phyloP scores from a whole-genome alignment of 2,888 invertebrate species.

The Helicoverpa assulta region DNA sequence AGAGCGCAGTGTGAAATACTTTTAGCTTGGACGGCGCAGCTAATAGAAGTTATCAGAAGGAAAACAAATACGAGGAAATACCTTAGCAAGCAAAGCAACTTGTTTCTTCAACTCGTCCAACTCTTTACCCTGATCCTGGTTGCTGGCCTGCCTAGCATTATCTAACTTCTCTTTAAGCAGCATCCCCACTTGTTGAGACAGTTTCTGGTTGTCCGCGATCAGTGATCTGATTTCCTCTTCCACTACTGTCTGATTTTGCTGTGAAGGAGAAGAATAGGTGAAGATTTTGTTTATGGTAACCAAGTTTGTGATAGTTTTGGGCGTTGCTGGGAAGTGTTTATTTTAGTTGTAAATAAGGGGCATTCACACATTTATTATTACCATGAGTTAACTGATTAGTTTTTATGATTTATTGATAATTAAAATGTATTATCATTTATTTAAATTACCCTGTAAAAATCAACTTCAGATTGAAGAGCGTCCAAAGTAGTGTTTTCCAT shows the following conservation, averaged over 20 bases:
- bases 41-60: no score
- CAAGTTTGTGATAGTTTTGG: neutral
- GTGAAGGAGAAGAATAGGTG: conserved; percentile 33
- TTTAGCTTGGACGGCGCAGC: no score
- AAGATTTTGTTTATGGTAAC: neutral
- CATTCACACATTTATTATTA: no score
- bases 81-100: conserved; percentile 76
- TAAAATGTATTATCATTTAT: neutral
- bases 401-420: neutral
- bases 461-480: conserved; percentile 85
- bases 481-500: conserved; percentile 75
- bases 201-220: conserved; percentile 84
- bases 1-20: no score
- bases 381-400: neutral
- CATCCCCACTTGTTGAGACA: conserved; percentile 83
- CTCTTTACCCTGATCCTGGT: conserved; percentile 73
- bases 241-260: conserved; percentile 84
- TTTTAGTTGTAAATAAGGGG: neutral
- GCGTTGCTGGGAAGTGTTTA: conserved; percentile 28
- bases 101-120: conserved; percentile 79
- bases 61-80: conserved; percentile 15
- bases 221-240: conserved; percentile 82
- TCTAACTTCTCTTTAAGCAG: conserved; percentile 82
- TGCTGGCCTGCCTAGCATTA: conserved; percentile 65
- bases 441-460: conserved; percentile 86